Percentiles rank a stretch among this genome's conserved stretches.
These are phyloP conservation scores for Adrianichthys oophorus DNA, from an alignment of 2,797 vertebrate species.

Conservation along the genomic window DNA sequence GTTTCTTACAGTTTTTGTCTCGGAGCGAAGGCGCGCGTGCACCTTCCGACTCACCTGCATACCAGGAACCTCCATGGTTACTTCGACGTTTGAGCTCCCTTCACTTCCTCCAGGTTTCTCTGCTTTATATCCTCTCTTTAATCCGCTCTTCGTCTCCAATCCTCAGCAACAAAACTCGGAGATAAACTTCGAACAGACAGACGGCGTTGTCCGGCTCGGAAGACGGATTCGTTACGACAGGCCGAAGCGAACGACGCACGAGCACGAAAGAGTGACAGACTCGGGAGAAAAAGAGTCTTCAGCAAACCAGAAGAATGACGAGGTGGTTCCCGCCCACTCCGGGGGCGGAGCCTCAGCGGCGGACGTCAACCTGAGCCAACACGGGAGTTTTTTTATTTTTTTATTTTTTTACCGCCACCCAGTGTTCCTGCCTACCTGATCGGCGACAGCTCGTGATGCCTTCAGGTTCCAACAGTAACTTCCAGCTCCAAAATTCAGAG, in stretches of 20 bases:
- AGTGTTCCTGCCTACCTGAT: neutral
- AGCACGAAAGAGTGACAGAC: constrained; percentile 6
- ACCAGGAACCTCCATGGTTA: constrained; percentile 74
- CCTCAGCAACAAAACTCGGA: neutral
- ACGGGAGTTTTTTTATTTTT: too few species aligned
- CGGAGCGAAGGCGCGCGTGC: constrained; percentile 1
- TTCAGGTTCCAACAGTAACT: neutral
- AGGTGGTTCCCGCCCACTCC: constrained; percentile 36
- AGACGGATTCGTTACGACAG: neutral
- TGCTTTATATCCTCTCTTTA: constrained; percentile 1
- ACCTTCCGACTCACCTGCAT: constrained; percentile 72
- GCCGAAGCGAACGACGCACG: constrained; percentile 17
- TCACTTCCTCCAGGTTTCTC: constrained; percentile 53
- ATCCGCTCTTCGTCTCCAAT: neutral
- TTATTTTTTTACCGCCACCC: constrained; percentile 25
- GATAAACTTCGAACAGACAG: neutral
- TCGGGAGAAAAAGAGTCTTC: constrained; percentile 28
- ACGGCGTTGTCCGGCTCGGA: constrained; percentile 11
- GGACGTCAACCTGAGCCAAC: too few species aligned
- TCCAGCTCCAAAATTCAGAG: neutral
- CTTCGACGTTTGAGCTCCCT: constrained; percentile 54
- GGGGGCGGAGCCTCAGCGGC: neutral
- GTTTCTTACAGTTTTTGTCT: neutral
- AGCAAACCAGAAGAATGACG: constrained; percentile 47
- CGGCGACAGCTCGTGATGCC: neutral